Base-by-base conservation (phyloP, 2,113 vertebrate genomes). In the Podarcis cretensis region DNA sequence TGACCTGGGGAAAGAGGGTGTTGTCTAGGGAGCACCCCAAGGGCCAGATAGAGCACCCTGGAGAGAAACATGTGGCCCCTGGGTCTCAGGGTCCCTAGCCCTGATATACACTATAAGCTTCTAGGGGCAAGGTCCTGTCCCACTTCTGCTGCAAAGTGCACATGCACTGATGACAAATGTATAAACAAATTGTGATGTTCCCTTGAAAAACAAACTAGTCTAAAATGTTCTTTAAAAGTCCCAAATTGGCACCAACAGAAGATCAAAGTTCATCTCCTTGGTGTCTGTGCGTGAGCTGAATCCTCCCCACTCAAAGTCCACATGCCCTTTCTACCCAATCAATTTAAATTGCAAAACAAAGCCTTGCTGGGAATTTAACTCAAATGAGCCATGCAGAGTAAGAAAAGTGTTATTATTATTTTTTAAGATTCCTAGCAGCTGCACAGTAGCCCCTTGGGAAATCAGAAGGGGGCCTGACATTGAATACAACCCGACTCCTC, bases 301-400 rank as follows among this genome's bases (percentile, higher is more conserved):
- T 66, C 57, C 81, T 77, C 59, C 81, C 87, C 23, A 83, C 63
- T 88, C 87, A 88, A 83, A 88, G 87, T 88, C 87, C 87, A 12
- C 1, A 2, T 18, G 13, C 69, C 21, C 20, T 21, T 87, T 80
- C 14, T 79, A 25, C 63, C 9, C 3, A 7, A 79, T 80, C 63
- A 13, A 66, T 68, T 66, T 8, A 66, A 83, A 88, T 43, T 43
- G 84, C 57, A 77, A 86, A 88, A 83, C 69, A 65, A 48, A 32
- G 59, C 13, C 23, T 76, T 76, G 71, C 71, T 68, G 81, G 71
- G 73, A 77, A 75, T 75, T 59, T 63, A 23, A 35, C n/a, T n/a
- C 10, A 43, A 43, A 9, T 4, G 54, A 79, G 63, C 76, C 30
- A n/a, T 7, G 8, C 25, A 7, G 59, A 20, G 32, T 78, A 66